Percentiles rank a stretch among this genome's conserved stretches.
These are phyloP conservation scores for Nasonia longicornis DNA, from an alignment of 1,140 invertebrate species.

Conservation along the genomic window DNA sequence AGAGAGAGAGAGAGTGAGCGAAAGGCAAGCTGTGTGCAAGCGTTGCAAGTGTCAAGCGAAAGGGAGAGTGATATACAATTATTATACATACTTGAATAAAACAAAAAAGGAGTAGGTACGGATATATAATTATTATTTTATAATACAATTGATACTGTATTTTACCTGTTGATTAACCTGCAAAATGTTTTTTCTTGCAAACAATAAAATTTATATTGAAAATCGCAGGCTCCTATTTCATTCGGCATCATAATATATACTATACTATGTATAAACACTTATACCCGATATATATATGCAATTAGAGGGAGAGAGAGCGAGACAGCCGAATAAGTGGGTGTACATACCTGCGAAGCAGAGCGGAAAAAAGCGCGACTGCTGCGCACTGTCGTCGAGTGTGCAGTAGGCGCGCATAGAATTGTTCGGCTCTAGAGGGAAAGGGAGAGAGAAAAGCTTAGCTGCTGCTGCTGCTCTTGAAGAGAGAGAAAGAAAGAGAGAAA, in stretches of 20 bases:
- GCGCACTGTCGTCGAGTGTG: not conserved
- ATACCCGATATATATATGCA: not conserved
- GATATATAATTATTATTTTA: constrained; percentile 45
- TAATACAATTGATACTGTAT: constrained; percentile 48
- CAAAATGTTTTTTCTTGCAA: constrained; percentile 50
- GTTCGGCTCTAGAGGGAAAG: not conserved
- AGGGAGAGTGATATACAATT: not conserved
- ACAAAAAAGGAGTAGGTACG: constrained; percentile 46
- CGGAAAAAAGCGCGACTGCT: not conserved
- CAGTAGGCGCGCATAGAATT: too few species aligned
- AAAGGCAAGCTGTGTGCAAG: constrained; percentile 9
- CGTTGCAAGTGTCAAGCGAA: constrained; percentile 1
- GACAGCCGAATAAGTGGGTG: not conserved
- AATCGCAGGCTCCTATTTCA: constrained; percentile 37
- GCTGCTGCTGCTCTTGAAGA: not conserved
- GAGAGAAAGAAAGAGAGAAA: not conserved
- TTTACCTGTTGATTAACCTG: constrained; percentile 49
- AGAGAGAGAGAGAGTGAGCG: constrained; percentile 20
- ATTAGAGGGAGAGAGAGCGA: not conserved
- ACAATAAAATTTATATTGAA: constrained; percentile 49
- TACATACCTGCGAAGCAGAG: not conserved
- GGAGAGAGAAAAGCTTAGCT: not conserved
- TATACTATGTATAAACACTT: not conserved
- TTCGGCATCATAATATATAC: constrained; percentile 15
- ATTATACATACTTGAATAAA: constrained; percentile 44